Evolutionary conservation across 2,797 vertebrate species (phyloP), one percentile per base, ranked within the genome.

Genomic region (Enteromius thamalakanensis): DNA sequence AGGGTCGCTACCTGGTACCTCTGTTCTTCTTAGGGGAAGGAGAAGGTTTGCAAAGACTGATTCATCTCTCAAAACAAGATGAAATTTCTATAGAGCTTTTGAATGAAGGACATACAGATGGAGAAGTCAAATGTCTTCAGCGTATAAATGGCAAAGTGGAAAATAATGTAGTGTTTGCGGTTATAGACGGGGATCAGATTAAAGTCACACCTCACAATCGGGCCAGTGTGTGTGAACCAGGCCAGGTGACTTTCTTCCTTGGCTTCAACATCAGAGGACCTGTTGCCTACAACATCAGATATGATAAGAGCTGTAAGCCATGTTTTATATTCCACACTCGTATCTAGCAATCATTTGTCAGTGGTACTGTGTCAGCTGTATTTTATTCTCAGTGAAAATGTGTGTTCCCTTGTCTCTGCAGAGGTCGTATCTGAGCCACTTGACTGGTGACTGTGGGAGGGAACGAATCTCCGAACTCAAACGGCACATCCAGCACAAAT

Each of bases 21-120:
- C 65, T 83, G 12, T 86, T 83, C 40, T 79, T 79, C 77, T 65
- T 77, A 0, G 82, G 55, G 51, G 26, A 82, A 32, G 34, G 58
- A 19, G n/a, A 26, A 49, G 58, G 85, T 3, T 49, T 72, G 55
- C 26, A 47, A 23, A 72, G 58, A 49, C 55, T 81, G 12, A 8
- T 81, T 4, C 82, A 75, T 23, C 1, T n/a, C 45, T 9, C 42
- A 47, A 29, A 17, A 1, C 23, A 17, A 10, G 0, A 9, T 5
- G 3, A 47, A 17, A 17, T 15, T 1, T 23, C 26, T 47, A 23
- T 47, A 7, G 7, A 47, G 42, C 68, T 29, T 29, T 3, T 29
- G 29, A 29, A 29, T 29, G 29, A 29, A 29, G 29, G 29, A 29
- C 29, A 29, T 29, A 29, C 1, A 29, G 29, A 29, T 29, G 29